phyloP scores from a whole-genome alignment of 1,140 invertebrate genomes.

The Lineus longissimus region DNA sequence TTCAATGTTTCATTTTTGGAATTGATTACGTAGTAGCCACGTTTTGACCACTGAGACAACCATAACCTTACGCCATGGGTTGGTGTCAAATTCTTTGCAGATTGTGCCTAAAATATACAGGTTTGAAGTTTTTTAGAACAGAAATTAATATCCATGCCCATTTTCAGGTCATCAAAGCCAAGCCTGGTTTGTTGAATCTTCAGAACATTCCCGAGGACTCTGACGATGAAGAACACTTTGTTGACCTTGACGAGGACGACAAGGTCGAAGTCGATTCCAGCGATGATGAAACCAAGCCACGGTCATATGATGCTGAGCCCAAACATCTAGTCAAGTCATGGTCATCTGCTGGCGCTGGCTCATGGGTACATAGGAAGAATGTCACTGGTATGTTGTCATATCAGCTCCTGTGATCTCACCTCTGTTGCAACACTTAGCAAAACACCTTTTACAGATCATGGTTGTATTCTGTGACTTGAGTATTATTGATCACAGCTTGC shows the following conservation, averaged over 20 bases:
- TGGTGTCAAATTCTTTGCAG: no score
- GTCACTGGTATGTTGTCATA: conserved; percentile 19
- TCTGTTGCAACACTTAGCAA: neutral
- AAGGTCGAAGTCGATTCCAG: conserved; percentile 27
- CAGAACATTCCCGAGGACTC: conserved; percentile 28
- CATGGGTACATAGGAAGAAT: conserved; percentile 48
- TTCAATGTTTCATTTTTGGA: no score
- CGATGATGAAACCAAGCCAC: conserved; percentile 12
- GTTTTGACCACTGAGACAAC: conserved; percentile 2
- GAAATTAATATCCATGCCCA: neutral
- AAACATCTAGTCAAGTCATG: conserved; percentile 9
- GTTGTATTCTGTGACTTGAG: no score
- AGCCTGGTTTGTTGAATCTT: conserved; percentile 32
- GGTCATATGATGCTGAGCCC: conserved; percentile 18
- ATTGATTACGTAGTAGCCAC: no score
- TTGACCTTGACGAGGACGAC: conserved; percentile 43
- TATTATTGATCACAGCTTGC: no score
- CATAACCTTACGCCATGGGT: no score
- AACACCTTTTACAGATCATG: neutral
- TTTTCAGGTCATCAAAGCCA: conserved; percentile 37
- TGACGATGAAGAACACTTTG: conserved; percentile 52
- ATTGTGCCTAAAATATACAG: neutral
- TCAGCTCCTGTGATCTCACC: neutral
- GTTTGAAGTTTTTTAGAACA: neutral
- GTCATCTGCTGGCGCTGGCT: conserved; percentile 16